Base-by-base conservation (phyloP, 2,888 invertebrate species). In the Drosophila rellima region DNA sequence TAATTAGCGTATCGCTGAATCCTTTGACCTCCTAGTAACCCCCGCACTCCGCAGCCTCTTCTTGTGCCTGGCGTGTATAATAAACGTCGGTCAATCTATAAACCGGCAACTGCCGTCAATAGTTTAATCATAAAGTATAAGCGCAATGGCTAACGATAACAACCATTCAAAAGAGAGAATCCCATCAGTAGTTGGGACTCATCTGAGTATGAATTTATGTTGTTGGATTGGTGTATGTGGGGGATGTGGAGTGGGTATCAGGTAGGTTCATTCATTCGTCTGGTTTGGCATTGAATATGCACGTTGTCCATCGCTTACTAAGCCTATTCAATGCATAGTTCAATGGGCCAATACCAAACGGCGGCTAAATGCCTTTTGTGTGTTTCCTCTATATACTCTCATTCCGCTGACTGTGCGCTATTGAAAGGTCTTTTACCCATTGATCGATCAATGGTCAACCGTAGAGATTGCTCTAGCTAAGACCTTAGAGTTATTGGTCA, bases 111-210 rank as follows among this genome's bases (percentile, higher is more conserved):
- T 57, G 68, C 55, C 78, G 71, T 83, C 82, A 86, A 86, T 83
- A 83, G 82, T 83, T 83, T 86, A 83, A 83, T 83, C 84, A 83
- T 83, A 86, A 86, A 81, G 81, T 81, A 80, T 72, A 80, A 67
- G 31, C 57, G 63, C 18, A 68, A 64, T 55, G 64, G 63, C 70
- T 75, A 78, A 73, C 81, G 81, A 83, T 80, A 81, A 83, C 83
- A 78, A 65, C 70, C 79, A 86, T 80, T 78, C 69, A 69, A 31
- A 39, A 42, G 56, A 37, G 50, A 40, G 42, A 39, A 54, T 31
- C 26, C 50, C n/a, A 66, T 48, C 50, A 37, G 5, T 15, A 52
- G 52, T 50, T 18, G 15, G 26, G 20, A 40, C 55, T 51, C 65
- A 59, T 57, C 17, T 29, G 47, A 17, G 23, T 17, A 26, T 56